Percentiles rank a stretch among this genome's conserved stretches.
Evolutionary conservation across 2,797 vertebrate species (phyloP).

Genomic region (Botia almorhae): DNA sequence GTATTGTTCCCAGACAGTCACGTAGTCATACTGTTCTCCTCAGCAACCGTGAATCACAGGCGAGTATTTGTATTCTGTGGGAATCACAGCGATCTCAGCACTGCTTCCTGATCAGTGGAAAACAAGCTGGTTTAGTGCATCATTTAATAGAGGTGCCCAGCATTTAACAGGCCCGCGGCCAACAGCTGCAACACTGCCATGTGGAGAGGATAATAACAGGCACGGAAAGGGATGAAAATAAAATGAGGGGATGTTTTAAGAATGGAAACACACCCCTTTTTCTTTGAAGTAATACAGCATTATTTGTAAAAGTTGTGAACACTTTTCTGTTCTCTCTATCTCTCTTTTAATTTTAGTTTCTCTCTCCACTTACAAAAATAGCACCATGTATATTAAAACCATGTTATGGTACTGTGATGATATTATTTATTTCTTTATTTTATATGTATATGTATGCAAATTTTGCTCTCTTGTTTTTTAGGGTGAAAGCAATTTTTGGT

Average conservation of each 20-base stretch:
- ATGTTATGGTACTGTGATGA: not conserved
- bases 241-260: conserved; percentile 31
- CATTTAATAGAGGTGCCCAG: conserved; percentile 42
- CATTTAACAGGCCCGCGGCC: conserved; percentile 30
- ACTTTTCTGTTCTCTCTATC: no score
- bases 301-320: conserved; percentile 8
- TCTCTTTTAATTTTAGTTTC: no score
- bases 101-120: conserved; percentile 50
- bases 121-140: conserved; percentile 35
- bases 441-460: not conserved
- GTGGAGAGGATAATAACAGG: conserved; percentile 53
- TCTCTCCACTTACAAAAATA: not conserved
- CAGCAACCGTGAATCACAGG: conserved; percentile 47
- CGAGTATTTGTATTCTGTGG: conserved; percentile 35
- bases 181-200: conserved; percentile 48
- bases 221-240: conserved; percentile 38
- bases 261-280: not conserved
- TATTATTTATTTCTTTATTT: not conserved
- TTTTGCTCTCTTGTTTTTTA: no score
- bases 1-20: conserved; percentile 68
- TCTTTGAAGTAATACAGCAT: not conserved
- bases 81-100: conserved; percentile 54
- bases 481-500: not conserved
- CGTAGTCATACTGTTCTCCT: conserved; percentile 54
- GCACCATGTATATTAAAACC: not conserved